Percentiles rank a stretch among this genome's conserved stretches.
phyloP scores from a whole-genome alignment of 1,140 invertebrate species.

The Adelges cooleyi region DNA sequence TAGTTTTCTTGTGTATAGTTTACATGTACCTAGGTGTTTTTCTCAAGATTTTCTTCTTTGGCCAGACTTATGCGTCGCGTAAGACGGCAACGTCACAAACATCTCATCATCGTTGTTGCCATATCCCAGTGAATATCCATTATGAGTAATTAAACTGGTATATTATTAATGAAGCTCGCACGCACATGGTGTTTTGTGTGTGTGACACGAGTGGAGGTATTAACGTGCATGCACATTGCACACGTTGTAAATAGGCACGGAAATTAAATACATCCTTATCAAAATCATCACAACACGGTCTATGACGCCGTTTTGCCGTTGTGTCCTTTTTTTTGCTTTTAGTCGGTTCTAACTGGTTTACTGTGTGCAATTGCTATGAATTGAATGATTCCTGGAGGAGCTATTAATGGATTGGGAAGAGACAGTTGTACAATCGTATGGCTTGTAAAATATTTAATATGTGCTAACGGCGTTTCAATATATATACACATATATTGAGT shows the following conservation, averaged over 20 bases:
- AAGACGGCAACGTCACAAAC: too few species aligned
- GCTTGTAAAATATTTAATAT: too few species aligned
- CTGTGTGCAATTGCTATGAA: too few species aligned
- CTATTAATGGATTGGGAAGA: too few species aligned
- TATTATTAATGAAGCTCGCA: conserved; percentile 22
- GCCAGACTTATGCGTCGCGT: background rate
- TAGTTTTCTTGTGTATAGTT: background rate
- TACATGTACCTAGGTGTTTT: background rate
- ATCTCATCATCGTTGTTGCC: too few species aligned
- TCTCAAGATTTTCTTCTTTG: background rate
- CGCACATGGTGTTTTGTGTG: background rate
- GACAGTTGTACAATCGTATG: too few species aligned
- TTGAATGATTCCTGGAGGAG: too few species aligned
- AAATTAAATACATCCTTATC: background rate
- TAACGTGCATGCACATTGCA: background rate
- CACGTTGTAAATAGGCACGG: background rate
- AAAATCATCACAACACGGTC: too few species aligned
- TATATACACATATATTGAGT: background rate
- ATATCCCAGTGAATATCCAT: conserved; percentile 5
- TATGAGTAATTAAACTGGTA: conserved; percentile 25
- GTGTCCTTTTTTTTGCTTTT: too few species aligned
- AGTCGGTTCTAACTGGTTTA: too few species aligned
- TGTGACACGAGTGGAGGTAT: background rate
- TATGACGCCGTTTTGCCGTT: too few species aligned
- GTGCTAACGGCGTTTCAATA: too few species aligned